These are phyloP conservation scores for Danionella dracula DNA, from an alignment of 2,797 vertebrate species.

Conservation along the genomic window DNA sequence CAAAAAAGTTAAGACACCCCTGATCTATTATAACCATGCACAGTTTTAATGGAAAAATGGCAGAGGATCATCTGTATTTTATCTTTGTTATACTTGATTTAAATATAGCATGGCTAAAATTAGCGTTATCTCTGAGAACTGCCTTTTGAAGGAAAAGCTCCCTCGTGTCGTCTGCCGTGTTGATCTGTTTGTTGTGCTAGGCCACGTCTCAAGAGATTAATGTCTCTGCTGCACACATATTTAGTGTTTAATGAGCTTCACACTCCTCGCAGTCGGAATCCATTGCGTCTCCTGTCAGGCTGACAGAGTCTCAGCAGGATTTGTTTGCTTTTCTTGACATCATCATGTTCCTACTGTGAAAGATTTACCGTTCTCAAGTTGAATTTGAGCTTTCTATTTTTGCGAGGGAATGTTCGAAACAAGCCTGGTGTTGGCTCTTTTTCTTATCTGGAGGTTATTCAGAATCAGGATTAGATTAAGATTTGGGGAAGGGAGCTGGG, in stretches of 20 bases:
- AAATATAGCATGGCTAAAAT: constrained; percentile 4
- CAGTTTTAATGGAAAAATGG: too few species aligned
- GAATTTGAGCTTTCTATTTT: background rate
- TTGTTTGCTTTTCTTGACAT: constrained; percentile 14
- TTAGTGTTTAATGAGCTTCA: constrained; percentile 32
- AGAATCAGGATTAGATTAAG: background rate
- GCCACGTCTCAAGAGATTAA: background rate
- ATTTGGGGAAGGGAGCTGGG: background rate
- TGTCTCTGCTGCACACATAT: constrained; percentile 10
- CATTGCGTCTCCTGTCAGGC: constrained; percentile 26
- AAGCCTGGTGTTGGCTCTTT: background rate
- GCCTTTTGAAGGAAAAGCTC: constrained; percentile 16
- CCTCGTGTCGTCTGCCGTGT: background rate
- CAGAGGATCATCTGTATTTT: too few species aligned
- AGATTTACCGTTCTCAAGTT: background rate
- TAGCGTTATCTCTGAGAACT: background rate
- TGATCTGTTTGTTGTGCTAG: constrained; percentile 9
- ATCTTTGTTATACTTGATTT: too few species aligned
- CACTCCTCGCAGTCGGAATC: constrained; percentile 7
- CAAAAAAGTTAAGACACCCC: too few species aligned
- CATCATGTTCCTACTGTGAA: constrained; percentile 11
- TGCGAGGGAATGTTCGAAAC: background rate
- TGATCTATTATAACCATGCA: too few species aligned
- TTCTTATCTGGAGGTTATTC: background rate
- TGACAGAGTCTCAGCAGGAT: constrained; percentile 7